phyloP scores from a whole-genome alignment of 2,113 vertebrate species.

The Hydrochoerus hydrochaeris region DNA sequence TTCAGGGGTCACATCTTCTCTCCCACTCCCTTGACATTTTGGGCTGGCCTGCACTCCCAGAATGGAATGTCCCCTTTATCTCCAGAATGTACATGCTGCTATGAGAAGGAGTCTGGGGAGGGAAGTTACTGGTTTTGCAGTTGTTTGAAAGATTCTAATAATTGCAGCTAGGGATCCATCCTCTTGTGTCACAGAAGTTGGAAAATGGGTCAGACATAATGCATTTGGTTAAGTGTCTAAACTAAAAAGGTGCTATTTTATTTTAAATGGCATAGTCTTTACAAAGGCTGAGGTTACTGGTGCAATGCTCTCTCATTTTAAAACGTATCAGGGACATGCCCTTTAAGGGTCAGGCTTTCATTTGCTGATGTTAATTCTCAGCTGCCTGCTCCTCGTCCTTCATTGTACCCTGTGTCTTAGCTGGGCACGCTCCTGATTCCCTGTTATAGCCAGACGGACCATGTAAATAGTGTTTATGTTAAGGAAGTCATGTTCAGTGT shows the following conservation, averaged over 20 bases:
- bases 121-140: conserved; percentile 67
- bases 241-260: conserved; percentile 86
- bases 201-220: conserved; percentile 84
- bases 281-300: conserved; percentile 82
- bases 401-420: conserved; percentile 85
- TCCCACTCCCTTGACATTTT: neutral
- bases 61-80: conserved; percentile 20
- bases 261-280: conserved; percentile 83
- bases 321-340: conserved; percentile 85
- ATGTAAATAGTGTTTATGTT: conserved; percentile 93
- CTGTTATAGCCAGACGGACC: conserved; percentile 83
- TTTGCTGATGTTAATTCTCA: conserved; percentile 87
- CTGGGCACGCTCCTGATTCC: conserved; percentile 86
- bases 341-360: conserved; percentile 87
- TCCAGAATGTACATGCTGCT: conserved; percentile 49
- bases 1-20: conserved; percentile 60
- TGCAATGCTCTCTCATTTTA: conserved; percentile 83
- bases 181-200: conserved; percentile 66
- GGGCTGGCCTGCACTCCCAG: neutral
- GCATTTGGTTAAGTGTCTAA: conserved; percentile 84
- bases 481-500: conserved; percentile 94
- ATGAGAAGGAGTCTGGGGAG: conserved; percentile 51
- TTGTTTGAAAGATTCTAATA: conserved; percentile 72
- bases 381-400: conserved; percentile 85
- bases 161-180: conserved; percentile 76